Conservation (phyloP, 2,797 vertebrate species). For the Galagoides demidoff region DNA sequence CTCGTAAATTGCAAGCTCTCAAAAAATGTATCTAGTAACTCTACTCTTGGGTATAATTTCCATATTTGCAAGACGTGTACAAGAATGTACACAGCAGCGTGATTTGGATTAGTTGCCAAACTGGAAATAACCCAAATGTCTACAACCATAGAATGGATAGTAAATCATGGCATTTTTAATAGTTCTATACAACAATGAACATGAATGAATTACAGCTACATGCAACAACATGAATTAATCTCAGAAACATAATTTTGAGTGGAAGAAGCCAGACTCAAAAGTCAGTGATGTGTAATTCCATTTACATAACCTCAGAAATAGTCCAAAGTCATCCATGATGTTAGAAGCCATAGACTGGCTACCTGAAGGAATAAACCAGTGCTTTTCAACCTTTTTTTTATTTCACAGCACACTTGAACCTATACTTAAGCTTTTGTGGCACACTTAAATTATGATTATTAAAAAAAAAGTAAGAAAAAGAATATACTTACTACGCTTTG, state of each 20-base stretch:
- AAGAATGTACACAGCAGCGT: not conserved
- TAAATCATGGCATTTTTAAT: slow-evolving; percentile 2
- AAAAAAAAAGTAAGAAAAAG: too few species aligned
- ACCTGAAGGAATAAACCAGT: not conserved
- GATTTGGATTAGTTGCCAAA: not conserved
- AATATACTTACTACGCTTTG: too few species aligned
- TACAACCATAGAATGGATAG: not conserved
- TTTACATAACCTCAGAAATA: not conserved
- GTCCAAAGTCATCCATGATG: not conserved
- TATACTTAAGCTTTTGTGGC: too few species aligned
- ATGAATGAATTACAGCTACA: not conserved
- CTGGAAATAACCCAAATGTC: not conserved
- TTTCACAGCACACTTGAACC: too few species aligned
- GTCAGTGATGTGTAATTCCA: not conserved
- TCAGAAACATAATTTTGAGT: not conserved
- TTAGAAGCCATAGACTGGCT: not conserved
- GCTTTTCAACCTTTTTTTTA: too few species aligned
- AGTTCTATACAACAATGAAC: not conserved
- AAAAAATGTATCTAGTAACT: not conserved
- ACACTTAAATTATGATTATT: too few species aligned
- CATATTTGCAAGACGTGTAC: not conserved
- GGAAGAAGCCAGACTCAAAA: not conserved
- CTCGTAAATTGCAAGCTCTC: not conserved
- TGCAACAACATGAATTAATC: not conserved
- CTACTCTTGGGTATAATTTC: not conserved